Base-by-base conservation (phyloP, 2,888 invertebrate genomes). In the Cheiracanthium punctorium region DNA sequence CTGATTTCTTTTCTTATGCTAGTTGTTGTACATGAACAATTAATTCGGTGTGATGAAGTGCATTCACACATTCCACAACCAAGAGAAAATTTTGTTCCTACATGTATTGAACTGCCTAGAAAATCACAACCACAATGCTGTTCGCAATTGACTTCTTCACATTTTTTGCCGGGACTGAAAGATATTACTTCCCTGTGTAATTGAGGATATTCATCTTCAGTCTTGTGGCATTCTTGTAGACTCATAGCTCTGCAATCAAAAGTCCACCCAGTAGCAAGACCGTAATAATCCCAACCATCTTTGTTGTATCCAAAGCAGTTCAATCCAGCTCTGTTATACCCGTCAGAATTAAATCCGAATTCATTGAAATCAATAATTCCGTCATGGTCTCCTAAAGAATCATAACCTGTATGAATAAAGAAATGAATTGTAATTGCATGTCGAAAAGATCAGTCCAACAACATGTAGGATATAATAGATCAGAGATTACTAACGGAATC, bases 111-210 rank as follows among this genome's bases (percentile, higher is more conserved):
- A 32, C 89, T 89, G 70, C 90, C 89, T 14, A 90, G 89, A 88
- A 90, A 90, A 58, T 79, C 88, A 88, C 91, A 91, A 7, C 91
- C 91, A 89, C 91, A 91, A 14, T 76, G 79, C 69, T 90, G 89
- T 0, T 86, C 89, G 88, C 91, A 91, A 5, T 88, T 73, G 8
- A 90, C 89, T 20, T 91, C 90, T 30, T 90, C 88, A 79, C 91
- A 91, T 41, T 82, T 89, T 70, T 90, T 90, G 8, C 91, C 91
- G 14, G 89, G 89, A 17, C 89, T 88, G 86, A 90, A 91, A 75
- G 90, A 88, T 28, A 91, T 89, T 4, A 91, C 90, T 70, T 90
- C 82, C 1, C 74, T 87, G 17, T 87, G 84, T 37, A 41, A 29
- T 7, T 67, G 7, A 41, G 70, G 20, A 17, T 67, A 67, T 20